Base-by-base conservation (phyloP, 1,140 invertebrate species). In the Aphelenchoides besseyi region DNA sequence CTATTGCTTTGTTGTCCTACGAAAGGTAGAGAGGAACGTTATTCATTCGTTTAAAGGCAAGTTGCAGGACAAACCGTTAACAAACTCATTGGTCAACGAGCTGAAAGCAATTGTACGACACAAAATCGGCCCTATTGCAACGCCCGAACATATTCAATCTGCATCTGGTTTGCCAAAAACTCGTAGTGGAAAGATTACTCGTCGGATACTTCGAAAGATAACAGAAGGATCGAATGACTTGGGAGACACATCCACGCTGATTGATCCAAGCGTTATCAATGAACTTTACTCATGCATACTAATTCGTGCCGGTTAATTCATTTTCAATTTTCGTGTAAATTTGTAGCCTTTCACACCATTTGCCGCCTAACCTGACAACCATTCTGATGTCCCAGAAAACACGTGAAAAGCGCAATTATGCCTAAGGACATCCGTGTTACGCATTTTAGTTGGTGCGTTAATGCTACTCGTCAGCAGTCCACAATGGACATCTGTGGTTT, bases 151-250 rank as follows among this genome's bases (percentile, higher is more conserved):
- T 12, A 90, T 98, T 53, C 95, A 98, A 79, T 77, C 85, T 81
- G 93, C 94, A 1, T 92, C 93, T 2, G 91, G 90, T 1, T 86
- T 98, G 62, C 95, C 96, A 0, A 98, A 98, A 86, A 98, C 96
- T 0, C 89, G 95, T 48, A 97, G 94, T 1, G 96, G 96, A 1
- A 98, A 98, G 87, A 97, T 98, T 54, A 97, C 98, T 93, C 89
- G 96, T 53, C 88, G 96, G 74, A 90, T 98, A 62, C 86, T 98
- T 32, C 88, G 94, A 59, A 97, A 97, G 88, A 91, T 98, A 8
- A 94, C 95, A 0, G 77, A 82, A 61, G 79, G 85, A 3, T 92
- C 95, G 78, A 86, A 86, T 36, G 90, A 97, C 75, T 89, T 98
- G 57, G 96, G 95, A 2, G 95, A 98, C 85, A 90, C 90, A 0